Percentiles rank a stretch among this genome's conserved stretches.
Evolutionary conservation across 2,888 invertebrate species (phyloP).

Genomic region (Diarsia dahlii): DNA sequence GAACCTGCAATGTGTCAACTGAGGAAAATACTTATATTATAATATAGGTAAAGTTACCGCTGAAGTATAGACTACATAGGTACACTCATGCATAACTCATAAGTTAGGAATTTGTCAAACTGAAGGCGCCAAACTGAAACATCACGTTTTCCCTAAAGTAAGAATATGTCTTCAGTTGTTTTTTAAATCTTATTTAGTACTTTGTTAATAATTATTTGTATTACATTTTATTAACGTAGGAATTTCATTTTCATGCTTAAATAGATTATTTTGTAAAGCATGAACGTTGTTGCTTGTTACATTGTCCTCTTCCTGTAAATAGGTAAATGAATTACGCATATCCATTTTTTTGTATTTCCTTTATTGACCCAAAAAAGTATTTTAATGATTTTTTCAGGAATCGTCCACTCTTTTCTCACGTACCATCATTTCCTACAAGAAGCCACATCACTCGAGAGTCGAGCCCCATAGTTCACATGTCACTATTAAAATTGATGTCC

Average conservation of each 20-base stretch:
- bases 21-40: constrained; percentile 40
- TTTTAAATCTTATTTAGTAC: not conserved
- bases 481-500: constrained; percentile 85
- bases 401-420: constrained; percentile 69
- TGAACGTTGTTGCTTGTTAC: not conserved
- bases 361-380: not conserved
- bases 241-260: not conserved
- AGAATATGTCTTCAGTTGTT: too few relatives aligned
- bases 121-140: constrained; percentile 22
- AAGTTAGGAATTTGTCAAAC: constrained; percentile 34
- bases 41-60: not conserved
- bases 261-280: not conserved
- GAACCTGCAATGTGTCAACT: constrained; percentile 27
- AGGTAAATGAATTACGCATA: not conserved
- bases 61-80: not conserved
- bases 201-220: not conserved
- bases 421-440: constrained; percentile 68
- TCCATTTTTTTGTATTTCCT: too few relatives aligned
- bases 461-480: constrained; percentile 85
- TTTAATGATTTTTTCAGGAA: not conserved
- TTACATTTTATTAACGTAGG: not conserved
- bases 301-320: not conserved
- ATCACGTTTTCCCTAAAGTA: not conserved
- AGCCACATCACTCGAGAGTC: constrained; percentile 68
- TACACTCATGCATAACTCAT: constrained; percentile 22